Percentiles rank a stretch among this genome's conserved stretches.
Conservation (phyloP, 2,797 vertebrate genomes). For the Dipus sagitta region DNA sequence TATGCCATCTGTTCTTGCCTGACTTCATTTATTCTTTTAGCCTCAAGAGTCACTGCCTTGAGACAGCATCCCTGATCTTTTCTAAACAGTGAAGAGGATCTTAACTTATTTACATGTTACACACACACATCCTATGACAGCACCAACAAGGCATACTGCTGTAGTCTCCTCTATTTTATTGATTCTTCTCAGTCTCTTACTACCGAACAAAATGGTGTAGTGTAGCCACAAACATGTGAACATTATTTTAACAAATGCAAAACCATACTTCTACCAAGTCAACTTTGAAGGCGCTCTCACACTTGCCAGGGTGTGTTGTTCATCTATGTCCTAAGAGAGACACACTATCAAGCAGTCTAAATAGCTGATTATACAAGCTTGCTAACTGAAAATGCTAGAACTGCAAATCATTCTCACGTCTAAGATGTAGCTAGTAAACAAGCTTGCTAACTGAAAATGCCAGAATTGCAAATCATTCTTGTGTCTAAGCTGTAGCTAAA, state of each 20-base stretch:
- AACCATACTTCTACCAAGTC: neutral
- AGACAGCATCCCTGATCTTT: too few relatives aligned
- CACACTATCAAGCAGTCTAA: neutral
- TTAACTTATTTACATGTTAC: too few relatives aligned
- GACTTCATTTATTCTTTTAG: too few relatives aligned
- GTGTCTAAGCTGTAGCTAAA: neutral
- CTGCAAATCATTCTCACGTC: slow-evolving; percentile 3
- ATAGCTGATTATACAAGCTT: neutral
- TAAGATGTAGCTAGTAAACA: neutral
- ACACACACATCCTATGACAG: too few relatives aligned
- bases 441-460: neutral
- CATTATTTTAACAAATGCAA: neutral
- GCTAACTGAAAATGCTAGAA: slow-evolving; percentile 16
- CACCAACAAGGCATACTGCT: too few relatives aligned
- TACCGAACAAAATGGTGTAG: too few relatives aligned
- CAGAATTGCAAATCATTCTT: slow-evolving; percentile 7
- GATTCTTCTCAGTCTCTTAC: too few relatives aligned
- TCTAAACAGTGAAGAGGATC: too few relatives aligned
- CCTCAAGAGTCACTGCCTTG: too few relatives aligned
- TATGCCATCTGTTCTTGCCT: too few relatives aligned
- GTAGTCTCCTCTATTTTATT: too few relatives aligned
- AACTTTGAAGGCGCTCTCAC: neutral
- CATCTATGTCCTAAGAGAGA: neutral
- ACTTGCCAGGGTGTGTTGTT: neutral
- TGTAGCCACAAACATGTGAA: too few relatives aligned